Evolutionary conservation across 2,797 vertebrate species (phyloP).

Genomic region (Labroides dimidiatus): DNA sequence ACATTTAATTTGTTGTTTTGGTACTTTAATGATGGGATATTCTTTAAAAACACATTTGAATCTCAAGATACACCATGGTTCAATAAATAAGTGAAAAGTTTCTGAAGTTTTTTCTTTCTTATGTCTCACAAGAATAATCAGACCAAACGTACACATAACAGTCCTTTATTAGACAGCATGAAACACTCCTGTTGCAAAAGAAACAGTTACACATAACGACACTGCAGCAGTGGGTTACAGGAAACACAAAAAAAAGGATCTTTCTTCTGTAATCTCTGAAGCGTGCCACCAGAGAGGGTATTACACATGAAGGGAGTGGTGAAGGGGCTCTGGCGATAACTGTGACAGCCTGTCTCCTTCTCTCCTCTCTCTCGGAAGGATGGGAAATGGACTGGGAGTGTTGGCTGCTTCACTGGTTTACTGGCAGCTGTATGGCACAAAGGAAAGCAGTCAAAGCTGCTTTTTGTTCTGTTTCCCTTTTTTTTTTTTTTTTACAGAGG

Average conservation of each 20-base stretch:
- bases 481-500: constrained; percentile 6
- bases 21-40: not conserved
- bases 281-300: constrained; percentile 64
- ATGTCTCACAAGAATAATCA: not conserved
- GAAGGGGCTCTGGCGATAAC: constrained; percentile 69
- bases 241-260: constrained; percentile 63
- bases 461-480: constrained; percentile 37
- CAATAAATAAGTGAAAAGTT: not conserved
- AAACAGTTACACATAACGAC: constrained; percentile 65
- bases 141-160: constrained; percentile 46
- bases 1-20: not conserved
- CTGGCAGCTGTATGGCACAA: constrained; percentile 48
- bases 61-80: not conserved
- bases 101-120: not conserved
- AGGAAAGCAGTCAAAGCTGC: constrained; percentile 58
- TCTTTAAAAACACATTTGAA: not conserved
- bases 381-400: constrained; percentile 39
- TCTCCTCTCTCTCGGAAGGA: constrained; percentile 58
- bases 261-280: constrained; percentile 70
- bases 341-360: constrained; percentile 70
- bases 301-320: constrained; percentile 69
- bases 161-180: constrained; percentile 76
- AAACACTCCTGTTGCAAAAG: constrained; percentile 53
- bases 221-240: constrained; percentile 70
- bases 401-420: constrained; percentile 53